Evolutionary conservation across 2,888 invertebrate genomes (phyloP).

Genomic region (Volucella inflata): DNA sequence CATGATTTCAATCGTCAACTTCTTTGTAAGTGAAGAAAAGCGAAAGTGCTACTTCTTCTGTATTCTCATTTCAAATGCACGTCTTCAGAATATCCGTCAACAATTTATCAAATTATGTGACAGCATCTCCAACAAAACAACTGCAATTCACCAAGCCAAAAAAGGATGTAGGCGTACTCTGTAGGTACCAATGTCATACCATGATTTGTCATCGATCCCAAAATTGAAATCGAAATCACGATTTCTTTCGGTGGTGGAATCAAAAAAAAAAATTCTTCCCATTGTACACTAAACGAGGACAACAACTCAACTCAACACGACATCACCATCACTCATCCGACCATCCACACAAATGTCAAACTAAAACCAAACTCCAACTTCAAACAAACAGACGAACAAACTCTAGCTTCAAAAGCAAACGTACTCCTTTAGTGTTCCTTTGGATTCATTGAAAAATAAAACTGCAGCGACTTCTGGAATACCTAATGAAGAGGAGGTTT

Average conservation of each 20-base stretch:
- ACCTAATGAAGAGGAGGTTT: conserved; percentile 49
- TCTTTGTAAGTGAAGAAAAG: conserved; percentile 12
- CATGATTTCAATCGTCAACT: too few species aligned
- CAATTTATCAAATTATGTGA: conserved; percentile 38
- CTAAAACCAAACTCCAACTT: conserved; percentile 9
- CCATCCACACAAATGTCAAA: conserved; percentile 38
- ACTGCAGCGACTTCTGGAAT: conserved; percentile 48
- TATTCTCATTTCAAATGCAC: not conserved
- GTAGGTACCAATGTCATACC: conserved; percentile 5
- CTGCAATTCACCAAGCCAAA: conserved; percentile 29
- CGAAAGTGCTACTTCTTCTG: conserved; percentile 2
- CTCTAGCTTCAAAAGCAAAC: conserved; percentile 23
- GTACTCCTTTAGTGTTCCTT: not conserved
- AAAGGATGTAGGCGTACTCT: conserved; percentile 10
- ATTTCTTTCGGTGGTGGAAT: conserved; percentile 23
- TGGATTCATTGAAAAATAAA: conserved; percentile 48
- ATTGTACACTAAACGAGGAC: conserved; percentile 24
- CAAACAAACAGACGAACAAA: conserved; percentile 30
- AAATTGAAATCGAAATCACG: conserved; percentile 66
- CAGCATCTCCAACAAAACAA: conserved; percentile 30
- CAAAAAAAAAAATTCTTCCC: not conserved
- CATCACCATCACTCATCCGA: conserved; percentile 56
- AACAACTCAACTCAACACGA: conserved; percentile 1
- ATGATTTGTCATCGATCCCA: conserved; percentile 45
- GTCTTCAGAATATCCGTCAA: conserved; percentile 3